Evolutionary conservation across 2,113 vertebrate species (phyloP).

Genomic region (Gasterosteus aculeatus): DNA sequence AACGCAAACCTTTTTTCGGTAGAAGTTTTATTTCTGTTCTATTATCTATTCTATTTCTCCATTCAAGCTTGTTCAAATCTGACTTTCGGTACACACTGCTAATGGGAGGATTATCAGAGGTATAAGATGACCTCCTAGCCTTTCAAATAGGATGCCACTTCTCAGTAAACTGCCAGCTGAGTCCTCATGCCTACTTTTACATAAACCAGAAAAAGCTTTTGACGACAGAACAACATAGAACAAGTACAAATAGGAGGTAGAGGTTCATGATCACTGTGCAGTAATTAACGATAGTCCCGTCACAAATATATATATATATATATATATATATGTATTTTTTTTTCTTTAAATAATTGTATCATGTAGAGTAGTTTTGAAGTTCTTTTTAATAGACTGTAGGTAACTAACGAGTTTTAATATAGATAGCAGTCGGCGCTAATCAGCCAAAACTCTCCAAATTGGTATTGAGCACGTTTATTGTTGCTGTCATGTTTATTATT

Average conservation of each 20-base stretch:
- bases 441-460: neutral
- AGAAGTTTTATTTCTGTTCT: neutral
- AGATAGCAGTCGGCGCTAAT: neutral
- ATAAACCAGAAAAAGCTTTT: neutral
- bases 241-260: neutral
- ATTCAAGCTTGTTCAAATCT: constrained; percentile 15
- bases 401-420: neutral
- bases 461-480: neutral
- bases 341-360: neutral
- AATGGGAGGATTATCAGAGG: constrained; percentile 13
- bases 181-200: neutral
- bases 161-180: neutral
- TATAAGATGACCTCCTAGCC: constrained; percentile 19
- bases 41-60: neutral
- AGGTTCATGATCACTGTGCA: neutral
- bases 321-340: no score
- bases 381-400: neutral
- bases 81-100: no score
- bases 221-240: neutral
- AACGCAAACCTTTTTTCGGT: constrained; percentile 33
- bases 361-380: neutral
- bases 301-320: no score
- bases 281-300: neutral
- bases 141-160: constrained; percentile 21
- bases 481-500: neutral